A percentile compares a stretch with the other conserved stretches of the same genome.
phyloP scores from a whole-genome alignment of 2,113 vertebrate genomes.

The Empidonax alnorum region DNA sequence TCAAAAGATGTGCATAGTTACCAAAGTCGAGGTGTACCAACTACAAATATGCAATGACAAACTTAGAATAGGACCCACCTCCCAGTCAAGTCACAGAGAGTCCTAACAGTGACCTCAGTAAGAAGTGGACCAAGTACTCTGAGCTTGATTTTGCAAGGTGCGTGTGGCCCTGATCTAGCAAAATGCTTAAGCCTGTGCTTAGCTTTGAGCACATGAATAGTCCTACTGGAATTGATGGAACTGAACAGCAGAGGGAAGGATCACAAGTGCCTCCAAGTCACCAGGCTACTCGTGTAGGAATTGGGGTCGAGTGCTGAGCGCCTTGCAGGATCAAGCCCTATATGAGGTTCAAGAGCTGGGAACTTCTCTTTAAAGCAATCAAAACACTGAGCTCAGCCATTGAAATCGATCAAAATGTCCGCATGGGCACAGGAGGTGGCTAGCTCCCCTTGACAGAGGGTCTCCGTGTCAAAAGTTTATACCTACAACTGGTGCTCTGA shows the following conservation, averaged over 20 bases:
- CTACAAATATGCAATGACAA: conserved; percentile 77
- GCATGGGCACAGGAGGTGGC: conserved; percentile 29
- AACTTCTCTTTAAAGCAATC: conserved; percentile 77
- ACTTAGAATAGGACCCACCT: conserved; percentile 50
- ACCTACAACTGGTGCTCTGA: conserved; percentile 68
- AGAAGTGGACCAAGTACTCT: conserved; percentile 16
- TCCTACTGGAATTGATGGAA: background rate
- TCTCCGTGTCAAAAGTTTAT: conserved; percentile 65
- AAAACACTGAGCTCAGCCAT: conserved; percentile 75
- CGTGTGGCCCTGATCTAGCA: conserved; percentile 11
- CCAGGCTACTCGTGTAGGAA: background rate
- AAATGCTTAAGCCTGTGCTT: conserved; percentile 35
- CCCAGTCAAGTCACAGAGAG: conserved; percentile 49
- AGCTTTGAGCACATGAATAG: conserved; percentile 14
- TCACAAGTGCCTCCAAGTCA: conserved; percentile 42
- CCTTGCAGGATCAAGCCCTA: conserved; percentile 70
- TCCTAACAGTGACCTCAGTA: conserved; percentile 35
- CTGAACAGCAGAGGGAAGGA: background rate
- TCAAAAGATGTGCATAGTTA: conserved; percentile 84
- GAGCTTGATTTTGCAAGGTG: conserved; percentile 67
- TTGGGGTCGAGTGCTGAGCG: conserved; percentile 32
- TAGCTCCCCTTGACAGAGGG: conserved; percentile 53
- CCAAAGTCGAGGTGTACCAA: conserved; percentile 77
- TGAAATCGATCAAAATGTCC: conserved; percentile 66
- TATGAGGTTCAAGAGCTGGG: conserved; percentile 75